Evolutionary conservation across 2,113 vertebrate genomes (phyloP).

Genomic region (Gobiocypris rarus): DNA sequence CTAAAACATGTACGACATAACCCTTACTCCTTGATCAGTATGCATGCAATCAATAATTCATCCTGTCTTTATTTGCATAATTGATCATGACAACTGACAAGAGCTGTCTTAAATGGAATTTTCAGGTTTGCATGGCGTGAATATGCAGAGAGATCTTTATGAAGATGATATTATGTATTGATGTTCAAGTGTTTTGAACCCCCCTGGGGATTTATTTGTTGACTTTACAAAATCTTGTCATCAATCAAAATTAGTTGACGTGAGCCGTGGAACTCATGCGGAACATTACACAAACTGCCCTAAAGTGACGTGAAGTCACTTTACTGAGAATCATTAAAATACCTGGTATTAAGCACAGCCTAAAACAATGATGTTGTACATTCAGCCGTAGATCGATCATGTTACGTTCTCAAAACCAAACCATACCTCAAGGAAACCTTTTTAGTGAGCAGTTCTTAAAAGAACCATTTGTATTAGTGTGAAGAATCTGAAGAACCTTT

Average conservation of each 20-base stretch:
- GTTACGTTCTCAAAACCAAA: too few relatives aligned
- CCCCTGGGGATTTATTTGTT: not conserved
- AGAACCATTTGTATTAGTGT: not conserved
- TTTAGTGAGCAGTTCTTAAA: not conserved
- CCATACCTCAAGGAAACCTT: too few relatives aligned
- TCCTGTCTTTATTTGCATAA: conserved; percentile 37
- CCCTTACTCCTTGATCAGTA: not conserved
- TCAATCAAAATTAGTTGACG: conserved; percentile 28
- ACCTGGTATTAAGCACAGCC: not conserved
- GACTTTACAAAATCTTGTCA: conserved; percentile 5
- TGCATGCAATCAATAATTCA: conserved; percentile 24
- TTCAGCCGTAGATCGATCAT: not conserved
- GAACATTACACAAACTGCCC: conserved; percentile 1
- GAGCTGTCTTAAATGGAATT: conserved; percentile 28
- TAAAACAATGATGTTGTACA: not conserved
- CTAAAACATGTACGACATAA: not conserved
- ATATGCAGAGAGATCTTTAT: conserved; percentile 9
- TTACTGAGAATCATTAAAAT: conserved; percentile 1
- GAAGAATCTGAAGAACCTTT: not conserved
- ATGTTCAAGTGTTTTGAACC: conserved; percentile 17
- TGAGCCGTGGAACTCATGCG: not conserved
- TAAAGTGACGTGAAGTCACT: not conserved
- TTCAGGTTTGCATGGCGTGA: conserved; percentile 32
- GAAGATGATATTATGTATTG: conserved; percentile 34
- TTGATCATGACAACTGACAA: conserved; percentile 11